Conservation (phyloP, 2,113 vertebrate genomes). For the Protomyctophum bolini region DNA sequence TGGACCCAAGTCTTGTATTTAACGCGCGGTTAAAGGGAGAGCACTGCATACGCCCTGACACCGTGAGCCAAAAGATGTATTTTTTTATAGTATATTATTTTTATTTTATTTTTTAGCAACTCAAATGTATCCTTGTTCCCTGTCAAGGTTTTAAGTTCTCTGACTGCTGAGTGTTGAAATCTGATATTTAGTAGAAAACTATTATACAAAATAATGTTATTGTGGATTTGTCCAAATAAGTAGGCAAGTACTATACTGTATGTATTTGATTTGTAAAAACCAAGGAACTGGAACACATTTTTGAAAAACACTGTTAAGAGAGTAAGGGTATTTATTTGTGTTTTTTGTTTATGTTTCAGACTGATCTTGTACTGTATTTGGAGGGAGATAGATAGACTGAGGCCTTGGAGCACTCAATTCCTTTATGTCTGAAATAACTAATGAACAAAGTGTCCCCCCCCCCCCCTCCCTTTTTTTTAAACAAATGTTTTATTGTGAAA, state of each 20-base stretch:
- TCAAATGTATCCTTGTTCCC: conserved; percentile 37
- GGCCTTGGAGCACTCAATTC: conserved; percentile 24
- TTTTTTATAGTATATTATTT: conserved; percentile 35
- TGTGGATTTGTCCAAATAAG: conserved; percentile 42
- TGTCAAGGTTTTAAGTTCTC: conserved; percentile 42
- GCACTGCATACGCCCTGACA: conserved; percentile 24
- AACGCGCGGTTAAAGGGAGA: conserved; percentile 3
- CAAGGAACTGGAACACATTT: conserved; percentile 47
- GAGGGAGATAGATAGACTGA: conserved; percentile 32
- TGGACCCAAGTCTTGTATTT: conserved; percentile 7
- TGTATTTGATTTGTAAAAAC: conserved; percentile 60
- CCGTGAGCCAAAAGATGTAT: conserved; percentile 70
- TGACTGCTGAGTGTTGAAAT: conserved; percentile 51
- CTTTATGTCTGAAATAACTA: conserved; percentile 12
- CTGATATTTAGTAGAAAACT: conserved; percentile 65
- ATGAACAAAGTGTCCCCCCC: conserved; percentile 35
- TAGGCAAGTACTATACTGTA: conserved; percentile 48
- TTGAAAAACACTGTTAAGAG: conserved; percentile 40
- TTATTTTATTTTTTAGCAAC: conserved; percentile 5
- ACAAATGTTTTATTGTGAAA: conserved; percentile 22
- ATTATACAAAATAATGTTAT: conserved; percentile 40
- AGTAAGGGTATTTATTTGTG: conserved; percentile 72
- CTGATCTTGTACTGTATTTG: conserved; percentile 43
- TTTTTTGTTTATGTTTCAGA: conserved; percentile 38
- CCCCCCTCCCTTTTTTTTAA: neutral